These are phyloP conservation scores for Sesia apiformis DNA, from an alignment of 2,888 invertebrate genomes.

Conservation along the genomic window DNA sequence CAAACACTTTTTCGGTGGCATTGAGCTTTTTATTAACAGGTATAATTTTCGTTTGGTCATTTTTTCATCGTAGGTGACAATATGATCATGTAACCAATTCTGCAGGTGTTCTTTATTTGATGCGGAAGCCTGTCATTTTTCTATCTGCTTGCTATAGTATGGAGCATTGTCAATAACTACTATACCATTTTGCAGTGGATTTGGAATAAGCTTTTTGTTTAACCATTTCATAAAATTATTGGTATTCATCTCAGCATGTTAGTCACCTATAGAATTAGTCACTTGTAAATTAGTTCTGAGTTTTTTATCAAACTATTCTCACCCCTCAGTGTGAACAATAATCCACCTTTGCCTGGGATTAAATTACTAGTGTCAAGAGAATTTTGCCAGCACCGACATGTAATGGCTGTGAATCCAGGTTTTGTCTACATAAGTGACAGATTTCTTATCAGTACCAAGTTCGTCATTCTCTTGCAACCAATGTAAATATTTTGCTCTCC, in stretches of 20 bases:
- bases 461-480: conserved; percentile 14
- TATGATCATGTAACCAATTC: conserved; percentile 11
- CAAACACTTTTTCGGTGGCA: conserved; percentile 11
- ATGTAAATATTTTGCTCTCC: conserved; percentile 18
- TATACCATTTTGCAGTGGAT: conserved; percentile 13
- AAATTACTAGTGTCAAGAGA: background rate
- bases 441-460: conserved; percentile 15
- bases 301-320: background rate
- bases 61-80: conserved; percentile 10
- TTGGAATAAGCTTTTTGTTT: conserved; percentile 15
- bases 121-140: conserved; percentile 3
- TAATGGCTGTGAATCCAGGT: conserved; percentile 4
- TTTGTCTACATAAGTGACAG: conserved; percentile 10
- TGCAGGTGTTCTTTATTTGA: conserved; percentile 7
- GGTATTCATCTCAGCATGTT: conserved; percentile 4
- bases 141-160: conserved; percentile 10
- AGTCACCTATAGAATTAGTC: too few species aligned
- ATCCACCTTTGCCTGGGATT: background rate
- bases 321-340: background rate
- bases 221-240: conserved; percentile 14
- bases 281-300: too few species aligned
- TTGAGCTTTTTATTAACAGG: conserved; percentile 6
- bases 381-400: conserved; percentile 1
- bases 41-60: conserved; percentile 9
- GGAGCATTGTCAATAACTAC: conserved; percentile 14